These are phyloP conservation scores for Eretmochelys imbricata DNA, from an alignment of 2,113 vertebrate species.

Conservation along the genomic window DNA sequence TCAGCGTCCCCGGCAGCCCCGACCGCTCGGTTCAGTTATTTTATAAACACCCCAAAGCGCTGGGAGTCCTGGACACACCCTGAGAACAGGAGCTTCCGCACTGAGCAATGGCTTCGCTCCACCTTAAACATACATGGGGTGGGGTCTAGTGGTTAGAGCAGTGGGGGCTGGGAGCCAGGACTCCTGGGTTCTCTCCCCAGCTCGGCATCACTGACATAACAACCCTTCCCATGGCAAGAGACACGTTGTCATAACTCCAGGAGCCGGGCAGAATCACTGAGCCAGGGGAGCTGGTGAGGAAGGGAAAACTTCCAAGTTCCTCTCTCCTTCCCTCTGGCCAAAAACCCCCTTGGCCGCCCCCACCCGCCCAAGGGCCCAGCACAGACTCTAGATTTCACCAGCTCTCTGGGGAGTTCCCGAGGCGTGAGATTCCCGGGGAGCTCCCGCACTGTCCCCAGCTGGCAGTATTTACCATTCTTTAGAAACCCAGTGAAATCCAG, in stretches of 20 bases:
- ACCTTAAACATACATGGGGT: rapidly evolving
- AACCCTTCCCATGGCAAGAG: not conserved
- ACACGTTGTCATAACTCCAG: not conserved
- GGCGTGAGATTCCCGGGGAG: not conserved
- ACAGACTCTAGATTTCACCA: not conserved
- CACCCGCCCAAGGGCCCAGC: not conserved
- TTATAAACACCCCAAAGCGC: not conserved
- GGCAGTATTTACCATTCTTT: not conserved
- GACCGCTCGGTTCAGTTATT: not conserved
- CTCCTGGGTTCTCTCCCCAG: not conserved
- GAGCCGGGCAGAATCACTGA: not conserved
- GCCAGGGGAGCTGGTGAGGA: not conserved
- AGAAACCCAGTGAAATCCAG: not conserved
- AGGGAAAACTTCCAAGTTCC: not conserved
- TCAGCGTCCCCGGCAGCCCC: not conserved
- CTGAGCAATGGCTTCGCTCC: not conserved
- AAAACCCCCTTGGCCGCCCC: not conserved
- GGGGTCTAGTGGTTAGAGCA: not conserved
- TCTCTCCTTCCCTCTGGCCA: not conserved
- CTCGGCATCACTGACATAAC: not conserved
- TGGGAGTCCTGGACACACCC: not conserved
- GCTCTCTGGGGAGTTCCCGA: not conserved
- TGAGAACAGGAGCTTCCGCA: not conserved
- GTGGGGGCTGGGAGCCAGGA: not conserved
- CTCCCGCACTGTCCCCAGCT: not conserved